Evolutionary conservation across 2,888 invertebrate species (phyloP), one percentile per base, ranked within the genome.

Genomic region (Lasioglossum vierecki): DNA sequence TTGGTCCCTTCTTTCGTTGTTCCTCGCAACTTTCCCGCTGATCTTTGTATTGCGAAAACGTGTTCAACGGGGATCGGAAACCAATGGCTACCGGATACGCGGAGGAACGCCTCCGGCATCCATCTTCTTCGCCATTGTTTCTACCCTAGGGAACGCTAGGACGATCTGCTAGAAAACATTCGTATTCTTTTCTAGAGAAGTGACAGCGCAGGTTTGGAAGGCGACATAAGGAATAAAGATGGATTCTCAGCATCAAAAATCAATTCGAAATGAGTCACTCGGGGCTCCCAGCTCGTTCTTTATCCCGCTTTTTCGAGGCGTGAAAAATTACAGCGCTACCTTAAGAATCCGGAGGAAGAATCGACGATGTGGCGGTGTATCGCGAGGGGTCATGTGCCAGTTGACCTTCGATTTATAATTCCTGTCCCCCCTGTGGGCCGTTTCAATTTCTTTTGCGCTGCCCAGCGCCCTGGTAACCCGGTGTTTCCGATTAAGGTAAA

Each of bases 361-460:
- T 82, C 80, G 75, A 80, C 80, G 78, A 72, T 44, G 84, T 73
- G 76, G 66, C 39, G 44, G 73, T 74, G 79, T 63, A 85, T 83
- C 84, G 71, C 71, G 49, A 75, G 63, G 68, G 85, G 72, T 84
- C 78, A 22, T 41, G 57, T 22, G 26, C 82, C 74, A 60, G 80
- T 71, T 80, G 84, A 80, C 88, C 88, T 80, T 88, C 82, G 85
- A 87, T 87, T 87, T 87, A 87, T 86, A 79, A 87, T 85, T 26
- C 76, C 76, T 74, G 82, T 79, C 79, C 79, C 78, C 60, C 85
- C 46, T 11, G 79, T 79, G 76, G 82, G 70, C 70, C 70, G 57
- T 22, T 86, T 82, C 79, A 44, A 85, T 85, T 77, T 82, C 80
- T 86, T 82, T 78, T 57, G 44, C 79, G 35, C 66, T 49, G 66